Percentiles rank a stretch among this genome's conserved stretches.
Evolutionary conservation across 2,797 vertebrate genomes (phyloP).

Genomic region (Danionella dracula): DNA sequence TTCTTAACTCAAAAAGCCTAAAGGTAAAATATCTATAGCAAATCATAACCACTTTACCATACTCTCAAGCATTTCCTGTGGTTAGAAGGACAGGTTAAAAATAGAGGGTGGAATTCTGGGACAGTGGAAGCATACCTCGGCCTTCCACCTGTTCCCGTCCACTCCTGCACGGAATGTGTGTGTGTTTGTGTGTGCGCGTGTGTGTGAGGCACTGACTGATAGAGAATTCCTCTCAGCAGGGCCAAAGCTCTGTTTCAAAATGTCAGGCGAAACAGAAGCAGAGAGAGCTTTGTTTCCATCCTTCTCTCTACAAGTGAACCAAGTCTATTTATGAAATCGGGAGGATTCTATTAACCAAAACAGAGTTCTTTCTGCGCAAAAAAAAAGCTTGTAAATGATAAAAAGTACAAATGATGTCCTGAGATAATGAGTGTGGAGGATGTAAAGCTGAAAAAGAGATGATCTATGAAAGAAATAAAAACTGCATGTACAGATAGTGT

Average conservation of each 20-base stretch:
- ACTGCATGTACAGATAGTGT: too few relatives aligned
- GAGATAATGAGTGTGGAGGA: constrained; percentile 12
- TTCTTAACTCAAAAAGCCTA: too few relatives aligned
- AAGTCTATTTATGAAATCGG: neutral
- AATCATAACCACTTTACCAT: neutral
- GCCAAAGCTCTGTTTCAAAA: constrained; percentile 41
- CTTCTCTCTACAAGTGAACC: constrained; percentile 12
- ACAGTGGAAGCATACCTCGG: constrained; percentile 52
- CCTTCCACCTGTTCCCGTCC: constrained; percentile 72
- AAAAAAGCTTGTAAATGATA: too few relatives aligned
- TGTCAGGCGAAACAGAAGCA: constrained; percentile 57
- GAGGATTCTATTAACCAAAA: neutral
- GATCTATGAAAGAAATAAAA: too few relatives aligned
- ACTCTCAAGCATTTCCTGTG: constrained; percentile 31
- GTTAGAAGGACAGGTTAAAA: constrained; percentile 44
- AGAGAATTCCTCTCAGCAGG: constrained; percentile 29
- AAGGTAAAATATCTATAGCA: neutral
- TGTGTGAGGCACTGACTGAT: constrained; percentile 10
- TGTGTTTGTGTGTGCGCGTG: constrained; percentile 27
- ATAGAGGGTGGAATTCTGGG: constrained; percentile 46
- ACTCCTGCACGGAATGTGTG: constrained; percentile 49
- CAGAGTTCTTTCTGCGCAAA: neutral
- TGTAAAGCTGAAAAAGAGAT: neutral
- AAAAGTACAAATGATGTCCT: too few relatives aligned
- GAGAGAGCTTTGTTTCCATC: constrained; percentile 32